Evolutionary conservation across 2,888 invertebrate species (phyloP), one percentile per base, ranked within the genome.

Genomic region (Miltochrista miniata): DNA sequence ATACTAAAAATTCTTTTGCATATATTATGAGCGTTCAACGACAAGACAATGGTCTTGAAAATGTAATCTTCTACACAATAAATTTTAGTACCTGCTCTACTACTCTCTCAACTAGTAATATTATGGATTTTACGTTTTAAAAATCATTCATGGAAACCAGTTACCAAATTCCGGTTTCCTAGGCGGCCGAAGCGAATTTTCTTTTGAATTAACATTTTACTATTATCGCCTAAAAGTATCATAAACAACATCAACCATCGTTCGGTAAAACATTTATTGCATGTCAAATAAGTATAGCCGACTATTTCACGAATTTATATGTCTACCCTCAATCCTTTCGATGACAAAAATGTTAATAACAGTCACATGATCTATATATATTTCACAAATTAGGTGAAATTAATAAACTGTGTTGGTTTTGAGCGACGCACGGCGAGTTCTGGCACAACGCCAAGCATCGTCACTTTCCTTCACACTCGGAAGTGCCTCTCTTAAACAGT

Each of bases 301-400:
- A 57, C 61, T 68, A 69, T 79, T 74, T 69, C 57, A 62, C 56
- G 61, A 78, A 72, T 81, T 78, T 76, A 79, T 80, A 24, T 68
- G 74, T 61, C 76, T 70, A 70, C 74, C 68, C 69, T 74, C 81
- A 83, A 85, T 85, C 75, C 79, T 76, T 81, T 69, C 74, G 86
- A 79, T 83, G 87, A 86, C 84, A 82, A 81, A 87, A 83, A 82
- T 77, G 79, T 83, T 85, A 83, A 87, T 89, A 85, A 82, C 80
- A 76, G 48, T 29, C 34, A 40, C 31, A 14, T 37, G 64, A 68
- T 73, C 76, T 77, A 82, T 81, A 85, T 83, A 83, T 84, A 81
- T 74, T 82, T 78, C 76, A 80, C 79, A 81, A 84, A 85, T 86
- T 85, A 85, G 81, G 61, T 72, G 73, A 77, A 81, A 78, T 85